phyloP scores from a whole-genome alignment of 1,140 invertebrate species.

The Meloidogyne chitwoodi region DNA sequence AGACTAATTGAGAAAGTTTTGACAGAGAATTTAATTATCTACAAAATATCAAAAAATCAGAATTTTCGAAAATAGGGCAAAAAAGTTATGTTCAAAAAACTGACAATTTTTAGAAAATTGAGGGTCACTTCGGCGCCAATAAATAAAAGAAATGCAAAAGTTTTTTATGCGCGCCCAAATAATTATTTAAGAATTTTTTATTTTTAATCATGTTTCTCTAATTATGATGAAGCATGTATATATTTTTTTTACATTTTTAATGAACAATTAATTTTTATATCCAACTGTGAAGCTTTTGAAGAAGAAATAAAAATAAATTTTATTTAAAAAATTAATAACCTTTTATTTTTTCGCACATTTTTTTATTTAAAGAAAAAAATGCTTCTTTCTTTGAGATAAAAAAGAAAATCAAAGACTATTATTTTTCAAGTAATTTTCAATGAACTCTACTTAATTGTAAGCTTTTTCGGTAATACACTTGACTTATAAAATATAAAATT shows the following conservation, averaged over 20 bases:
- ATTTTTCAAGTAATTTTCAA: too few species aligned
- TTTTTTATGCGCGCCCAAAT: not conserved
- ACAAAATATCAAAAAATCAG: not conserved
- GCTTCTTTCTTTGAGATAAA: not conserved
- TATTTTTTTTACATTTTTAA: not conserved
- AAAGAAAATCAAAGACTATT: not conserved
- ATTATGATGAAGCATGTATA: not conserved
- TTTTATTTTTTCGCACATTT: not conserved
- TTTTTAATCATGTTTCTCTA: not conserved
- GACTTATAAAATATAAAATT: too few species aligned
- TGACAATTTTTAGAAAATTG: too few species aligned
- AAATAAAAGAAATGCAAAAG: not conserved
- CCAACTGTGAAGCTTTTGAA: not conserved
- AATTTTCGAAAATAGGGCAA: not conserved
- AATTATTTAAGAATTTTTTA: not conserved
- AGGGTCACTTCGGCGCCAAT: not conserved
- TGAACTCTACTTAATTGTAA: too few species aligned
- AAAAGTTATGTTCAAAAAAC: not conserved
- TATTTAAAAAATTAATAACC: not conserved
- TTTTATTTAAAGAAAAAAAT: not conserved
- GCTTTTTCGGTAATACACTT: too few species aligned
- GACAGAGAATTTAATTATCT: not conserved
- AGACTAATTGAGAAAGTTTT: not conserved
- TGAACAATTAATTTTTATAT: not conserved
- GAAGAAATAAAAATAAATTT: not conserved